Base-by-base conservation (phyloP, 1,140 invertebrate species). In the Chironomus striatipennis region DNA sequence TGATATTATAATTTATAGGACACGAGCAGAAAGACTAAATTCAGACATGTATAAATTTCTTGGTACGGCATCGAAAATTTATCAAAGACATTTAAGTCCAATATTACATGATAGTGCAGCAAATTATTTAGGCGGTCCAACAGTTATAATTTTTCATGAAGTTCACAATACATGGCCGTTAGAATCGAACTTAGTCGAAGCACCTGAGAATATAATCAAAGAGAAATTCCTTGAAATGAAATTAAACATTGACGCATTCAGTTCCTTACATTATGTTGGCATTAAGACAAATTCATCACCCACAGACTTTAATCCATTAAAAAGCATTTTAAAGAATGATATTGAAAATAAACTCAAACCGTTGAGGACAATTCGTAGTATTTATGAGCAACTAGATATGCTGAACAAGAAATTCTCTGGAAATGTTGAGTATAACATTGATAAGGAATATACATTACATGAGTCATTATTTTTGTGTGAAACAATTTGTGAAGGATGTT, bases 401-500 rank as follows among this genome's bases (percentile, higher is more conserved):
- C 83, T 95, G 15, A 94, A 93, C 83, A 88, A 91, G 73, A 92
- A 92, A 80, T 93, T 93, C 79, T 89, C 85, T 78, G 90, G 88
- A 5, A 85, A 89, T 74, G 88, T 93, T 42, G 85, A 86, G 64
- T 57, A 57, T 57, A 57, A 57, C 47, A 57, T 57, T 15, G 88
- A 88, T 76, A 83, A 83, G 85, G 12, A 86, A 87, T 67, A 86
- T 77, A 84, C 91, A 67, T 93, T 93, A 83, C 89, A 91, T 18
- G 90, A 93, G 77, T 88, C 93, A 79, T 93, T 93, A 83, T 93
- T 94, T 78, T 92, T 91, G 0, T 95, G 93, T 80, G 85, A 87
- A 9, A 82, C 85, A 0, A 87, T 87, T 76, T 95, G 92, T 81
- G 83, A 90, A 43, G 90, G 91, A 42, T 95, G 93, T 83, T 86